phyloP scores from a whole-genome alignment of 2,888 invertebrate species.

The Idaea dimidiata region DNA sequence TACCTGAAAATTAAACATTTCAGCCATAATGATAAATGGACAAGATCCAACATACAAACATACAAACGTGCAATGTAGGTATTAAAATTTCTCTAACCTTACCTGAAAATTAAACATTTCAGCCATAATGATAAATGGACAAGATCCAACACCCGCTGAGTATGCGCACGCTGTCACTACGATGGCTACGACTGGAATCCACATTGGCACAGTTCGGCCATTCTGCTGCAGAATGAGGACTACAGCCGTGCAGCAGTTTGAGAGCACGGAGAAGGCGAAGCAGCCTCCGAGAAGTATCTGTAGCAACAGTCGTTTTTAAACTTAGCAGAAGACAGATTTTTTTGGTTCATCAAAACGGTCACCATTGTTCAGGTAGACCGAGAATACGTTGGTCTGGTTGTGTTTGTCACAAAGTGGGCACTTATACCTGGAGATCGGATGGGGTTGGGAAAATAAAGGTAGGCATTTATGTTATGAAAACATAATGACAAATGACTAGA shows the following conservation, averaged over 20 bases:
- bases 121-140: conserved; percentile 51
- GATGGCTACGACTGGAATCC: conserved; percentile 42
- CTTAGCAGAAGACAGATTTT: too few relatives aligned
- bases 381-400: too few relatives aligned
- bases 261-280: conserved; percentile 27
- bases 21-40: conserved; percentile 51
- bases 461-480: too few relatives aligned
- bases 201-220: conserved; percentile 35
- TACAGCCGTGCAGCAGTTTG: conserved; percentile 35
- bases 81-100: conserved; percentile 9
- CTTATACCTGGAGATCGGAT: too few relatives aligned
- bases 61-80: too few relatives aligned
- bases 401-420: too few relatives aligned
- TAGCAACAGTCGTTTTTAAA: not conserved
- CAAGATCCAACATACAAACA: conserved; percentile 43
- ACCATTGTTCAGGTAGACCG: too few relatives aligned
- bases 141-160: conserved; percentile 41
- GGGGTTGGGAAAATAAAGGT: too few relatives aligned
- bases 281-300: conserved; percentile 38
- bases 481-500: too few relatives aligned
- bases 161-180: conserved; percentile 37
- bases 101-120: conserved; percentile 58
- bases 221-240: conserved; percentile 30
- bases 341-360: too few relatives aligned
- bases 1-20: conserved; percentile 55